Evolutionary conservation across 2,888 invertebrate species (phyloP), one percentile per base, ranked within the genome.

Genomic region (Synanthedon myopaeformis): DNA sequence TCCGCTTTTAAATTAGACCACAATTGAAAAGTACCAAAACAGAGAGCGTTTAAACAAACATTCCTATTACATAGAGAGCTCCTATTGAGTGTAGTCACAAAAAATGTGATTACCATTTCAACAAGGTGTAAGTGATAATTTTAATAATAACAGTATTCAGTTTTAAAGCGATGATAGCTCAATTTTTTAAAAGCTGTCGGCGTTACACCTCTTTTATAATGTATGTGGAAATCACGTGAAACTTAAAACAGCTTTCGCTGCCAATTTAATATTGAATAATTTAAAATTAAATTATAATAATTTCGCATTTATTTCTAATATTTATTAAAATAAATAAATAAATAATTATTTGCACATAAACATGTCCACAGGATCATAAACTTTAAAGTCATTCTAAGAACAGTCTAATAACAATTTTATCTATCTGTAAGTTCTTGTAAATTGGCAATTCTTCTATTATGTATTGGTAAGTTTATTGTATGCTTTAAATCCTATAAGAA

Each of bases 31-130:
- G 58, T 62, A 59, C 65, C 63, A 66, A 65, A 68, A 66, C 59
- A 62, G 77, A 78, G 79, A 76, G 81, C 76, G 77, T 76, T 82
- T 79, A 84, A 83, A 85, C 83, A 85, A 85, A 84, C 84, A 84
- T 76, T 70, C 66, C 64, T 70, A 76, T 77, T 77, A 78, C 60
- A 53, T 57, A 53, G 51, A 57, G 60, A 58, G 58, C 64, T 57
- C 61, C 63, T 59, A 61, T 51, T 49, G 53, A 55, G 35, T 48
- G 54, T 35, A 35, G 51, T 51, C 54, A 64, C 59, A 76, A 78
- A 80, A 79, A 78, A 74, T 66, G 74, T 73, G 71, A 74, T 80
- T 78, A 79, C 64, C 58, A 62, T 54, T 54, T 56, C 51, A 51
- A 23, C n/a, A 45, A 54, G 53, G 52, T 49, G 23, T 60, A 74